Evolutionary conservation across 2,888 invertebrate species (phyloP), one percentile per base, ranked within the genome.

Genomic region (Nymphalis polychloros): DNA sequence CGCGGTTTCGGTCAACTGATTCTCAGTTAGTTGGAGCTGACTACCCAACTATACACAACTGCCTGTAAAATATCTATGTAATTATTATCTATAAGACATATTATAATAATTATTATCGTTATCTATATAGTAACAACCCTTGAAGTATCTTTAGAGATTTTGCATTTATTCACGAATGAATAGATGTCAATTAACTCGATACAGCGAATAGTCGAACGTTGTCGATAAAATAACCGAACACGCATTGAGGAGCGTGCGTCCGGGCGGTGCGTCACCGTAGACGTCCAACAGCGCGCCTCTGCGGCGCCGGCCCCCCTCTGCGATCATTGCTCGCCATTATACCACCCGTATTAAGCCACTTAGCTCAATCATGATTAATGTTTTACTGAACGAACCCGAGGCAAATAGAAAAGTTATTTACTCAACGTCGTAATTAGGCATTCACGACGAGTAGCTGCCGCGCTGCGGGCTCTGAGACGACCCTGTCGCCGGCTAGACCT

Each of bases 341-440:
- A 88, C 91, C 87, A 84, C 88, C 87, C 86, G 89, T 92, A 93
- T 92, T 93, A 89, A 93, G 92, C 93, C 93, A 93, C 93, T 93
- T 92, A 93, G 92, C 88, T 92, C 91, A 90, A 92, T 92, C 93
- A 92, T 93, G 93, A 93, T 93, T 93, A 92, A 92, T 92, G 92
- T 89, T 91, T 86, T 86, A 88, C 88, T 88, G 89, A 89, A 90
- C 86, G 85, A 86, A 87, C 83, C 86, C 86, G 82, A 75, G 81
- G 89, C 88, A 90, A 92, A 92, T 91, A 92, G 90, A 91, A 92
- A 92, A 90, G 86, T 88, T 92, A 92, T 92, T 92, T 92, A 89
- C 92, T 88, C 85, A 79, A 81, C 79, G 84, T 83, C 89, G 90
- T 90, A 92, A 92, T 92, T 92, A 92, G 92, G 89, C 88, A 92